Conservation (phyloP, 1,140 invertebrate species). For the Heliconius congener region DNA sequence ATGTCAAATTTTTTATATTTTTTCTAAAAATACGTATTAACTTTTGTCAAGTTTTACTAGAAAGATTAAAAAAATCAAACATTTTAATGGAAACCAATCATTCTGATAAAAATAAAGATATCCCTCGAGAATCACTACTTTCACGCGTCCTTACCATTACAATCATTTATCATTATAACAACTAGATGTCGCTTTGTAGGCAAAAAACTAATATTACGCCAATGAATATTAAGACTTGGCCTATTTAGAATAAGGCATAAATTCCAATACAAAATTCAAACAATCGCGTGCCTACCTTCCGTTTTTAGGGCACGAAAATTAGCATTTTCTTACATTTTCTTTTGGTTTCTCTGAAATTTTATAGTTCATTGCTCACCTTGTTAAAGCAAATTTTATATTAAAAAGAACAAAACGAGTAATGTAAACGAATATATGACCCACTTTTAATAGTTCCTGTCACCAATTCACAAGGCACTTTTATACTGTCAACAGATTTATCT, state of each 20-base stretch:
- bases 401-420: slow-evolving; percentile 42
- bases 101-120: slow-evolving; percentile 31
- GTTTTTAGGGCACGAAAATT: slow-evolving; percentile 50
- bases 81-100: slow-evolving; percentile 13
- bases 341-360: slow-evolving; percentile 49
- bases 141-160: slow-evolving; percentile 32
- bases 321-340: slow-evolving; percentile 53
- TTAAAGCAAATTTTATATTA: slow-evolving; percentile 19
- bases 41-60: background rate
- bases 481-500: slow-evolving; percentile 54
- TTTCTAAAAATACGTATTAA: no score
- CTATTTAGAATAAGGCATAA: background rate
- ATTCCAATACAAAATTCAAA: background rate
- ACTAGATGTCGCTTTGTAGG: slow-evolving; percentile 52
- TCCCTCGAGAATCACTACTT: slow-evolving; percentile 35
- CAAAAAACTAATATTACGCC: slow-evolving; percentile 30
- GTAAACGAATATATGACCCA: slow-evolving; percentile 27
- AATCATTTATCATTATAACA: slow-evolving; percentile 60
- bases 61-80: background rate
- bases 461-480: background rate
- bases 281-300: slow-evolving; percentile 52
- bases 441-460: slow-evolving; percentile 10
- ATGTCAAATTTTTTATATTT: no score
- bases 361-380: slow-evolving; percentile 44
- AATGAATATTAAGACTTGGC: slow-evolving; percentile 24